A percentile compares a stretch with the other conserved stretches of the same genome.
These are phyloP conservation scores for Stictonetta naevosa DNA, from an alignment of 2,113 vertebrate genomes.

Conservation along the genomic window DNA sequence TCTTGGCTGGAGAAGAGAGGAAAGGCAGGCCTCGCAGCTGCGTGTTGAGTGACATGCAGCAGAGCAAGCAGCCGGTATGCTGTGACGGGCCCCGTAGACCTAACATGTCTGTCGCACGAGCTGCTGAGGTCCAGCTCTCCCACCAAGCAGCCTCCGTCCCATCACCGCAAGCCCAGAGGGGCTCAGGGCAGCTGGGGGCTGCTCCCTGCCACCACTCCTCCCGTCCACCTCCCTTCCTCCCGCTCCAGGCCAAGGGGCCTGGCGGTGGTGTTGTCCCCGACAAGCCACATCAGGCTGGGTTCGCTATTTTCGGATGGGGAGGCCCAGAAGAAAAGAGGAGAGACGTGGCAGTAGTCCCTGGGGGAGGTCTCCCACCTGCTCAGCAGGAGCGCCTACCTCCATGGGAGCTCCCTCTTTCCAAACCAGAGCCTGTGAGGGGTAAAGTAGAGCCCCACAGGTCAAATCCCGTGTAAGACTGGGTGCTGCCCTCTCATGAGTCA, in stretches of 20 bases:
- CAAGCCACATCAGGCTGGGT: neutral
- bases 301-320: neutral
- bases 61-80: fast-evolving
- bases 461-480: fast-evolving
- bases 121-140: neutral
- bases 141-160: fast-evolving
- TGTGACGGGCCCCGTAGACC: fast-evolving
- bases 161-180: fast-evolving
- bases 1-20: neutral
- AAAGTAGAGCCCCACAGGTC: neutral
- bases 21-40: neutral
- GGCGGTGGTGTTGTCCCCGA: neutral
- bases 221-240: neutral
- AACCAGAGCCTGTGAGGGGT: neutral
- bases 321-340: neutral
- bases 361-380: neutral
- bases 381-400: neutral
- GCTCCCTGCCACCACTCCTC: neutral
- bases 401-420: neutral
- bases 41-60: neutral
- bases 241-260: neutral
- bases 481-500: neutral
- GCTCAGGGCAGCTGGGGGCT: neutral
- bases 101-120: fast-evolving
- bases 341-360: neutral